These are phyloP conservation scores for Probosciger aterrimus DNA, from an alignment of 2,113 vertebrate genomes.

Conservation along the genomic window DNA sequence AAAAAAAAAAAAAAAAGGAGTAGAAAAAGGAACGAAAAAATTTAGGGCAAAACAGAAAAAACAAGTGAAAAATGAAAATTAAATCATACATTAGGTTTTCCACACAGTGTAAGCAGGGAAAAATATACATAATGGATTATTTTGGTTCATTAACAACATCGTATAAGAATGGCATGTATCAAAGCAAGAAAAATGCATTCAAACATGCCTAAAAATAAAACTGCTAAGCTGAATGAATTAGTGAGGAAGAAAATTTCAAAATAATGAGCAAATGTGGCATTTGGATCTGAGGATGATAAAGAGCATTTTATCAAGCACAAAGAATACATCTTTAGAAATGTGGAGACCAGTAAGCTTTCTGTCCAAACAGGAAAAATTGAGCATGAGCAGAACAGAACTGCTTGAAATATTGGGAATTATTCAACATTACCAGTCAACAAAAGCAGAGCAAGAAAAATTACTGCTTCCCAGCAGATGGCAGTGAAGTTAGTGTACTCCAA, in stretches of 20 bases:
- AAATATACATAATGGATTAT: not conserved
- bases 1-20: not conserved
- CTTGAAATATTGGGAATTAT: not conserved
- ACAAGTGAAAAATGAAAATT: not conserved
- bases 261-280: not conserved
- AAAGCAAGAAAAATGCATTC: not conserved
- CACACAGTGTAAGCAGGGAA: not conserved
- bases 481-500: not conserved
- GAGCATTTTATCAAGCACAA: not conserved
- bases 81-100: not conserved
- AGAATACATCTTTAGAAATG: not conserved
- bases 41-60: not conserved
- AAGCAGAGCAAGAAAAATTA: not conserved
- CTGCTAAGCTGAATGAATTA: not conserved
- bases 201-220: not conserved
- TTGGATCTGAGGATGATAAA: not conserved
- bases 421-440: not conserved
- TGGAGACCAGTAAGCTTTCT: not conserved
- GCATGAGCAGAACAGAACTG: not conserved
- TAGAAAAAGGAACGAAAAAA: not conserved
- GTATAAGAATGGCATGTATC: not conserved
- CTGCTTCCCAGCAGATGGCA: slow-evolving; percentile 40
- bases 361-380: not conserved
- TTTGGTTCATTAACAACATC: not conserved
- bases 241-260: not conserved